These are phyloP conservation scores for Zaprionus tsacasi DNA, from an alignment of 1,140 invertebrate genomes.

Conservation along the genomic window DNA sequence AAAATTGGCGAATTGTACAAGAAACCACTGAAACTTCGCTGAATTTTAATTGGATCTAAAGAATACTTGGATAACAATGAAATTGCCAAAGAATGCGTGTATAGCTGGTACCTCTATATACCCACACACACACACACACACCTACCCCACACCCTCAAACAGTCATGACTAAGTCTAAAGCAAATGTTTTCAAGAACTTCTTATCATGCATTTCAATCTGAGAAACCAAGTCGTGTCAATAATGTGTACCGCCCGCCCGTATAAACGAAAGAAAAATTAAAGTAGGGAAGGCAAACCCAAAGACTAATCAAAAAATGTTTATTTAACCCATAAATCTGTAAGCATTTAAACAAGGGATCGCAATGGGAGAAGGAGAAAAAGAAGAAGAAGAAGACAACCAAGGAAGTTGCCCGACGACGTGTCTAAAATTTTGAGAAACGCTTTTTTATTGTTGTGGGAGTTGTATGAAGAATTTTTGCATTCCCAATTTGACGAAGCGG, in stretches of 20 bases:
- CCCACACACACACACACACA: too few relatives aligned
- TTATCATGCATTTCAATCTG: constrained; percentile 30
- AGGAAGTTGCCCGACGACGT: constrained; percentile 61
- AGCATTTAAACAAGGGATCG: constrained; percentile 52
- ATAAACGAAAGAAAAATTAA: constrained; percentile 39
- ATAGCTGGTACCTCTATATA: background rate
- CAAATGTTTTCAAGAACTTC: constrained; percentile 22
- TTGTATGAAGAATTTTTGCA: constrained; percentile 54
- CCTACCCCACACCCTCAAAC: background rate
- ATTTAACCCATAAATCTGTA: constrained; percentile 78
- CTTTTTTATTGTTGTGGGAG: constrained; percentile 22
- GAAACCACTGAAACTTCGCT: background rate
- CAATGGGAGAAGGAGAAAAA: background rate
- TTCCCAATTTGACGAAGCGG: constrained; percentile 48
- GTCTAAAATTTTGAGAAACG: constrained; percentile 69
- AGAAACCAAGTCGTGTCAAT: constrained; percentile 22
- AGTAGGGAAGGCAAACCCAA: constrained; percentile 39
- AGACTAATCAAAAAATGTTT: constrained; percentile 75
- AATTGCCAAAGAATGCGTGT: background rate
- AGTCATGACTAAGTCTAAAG: background rate
- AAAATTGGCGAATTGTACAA: background rate
- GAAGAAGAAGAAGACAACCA: constrained; percentile 14
- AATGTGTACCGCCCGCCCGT: constrained; percentile 54
- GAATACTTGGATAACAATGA: background rate
- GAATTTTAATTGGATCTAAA: background rate